A percentile compares a stretch with the other conserved stretches of the same genome.
Evolutionary conservation across 2,113 vertebrate genomes (phyloP).

Genomic region (Peromyscus maniculatus): DNA sequence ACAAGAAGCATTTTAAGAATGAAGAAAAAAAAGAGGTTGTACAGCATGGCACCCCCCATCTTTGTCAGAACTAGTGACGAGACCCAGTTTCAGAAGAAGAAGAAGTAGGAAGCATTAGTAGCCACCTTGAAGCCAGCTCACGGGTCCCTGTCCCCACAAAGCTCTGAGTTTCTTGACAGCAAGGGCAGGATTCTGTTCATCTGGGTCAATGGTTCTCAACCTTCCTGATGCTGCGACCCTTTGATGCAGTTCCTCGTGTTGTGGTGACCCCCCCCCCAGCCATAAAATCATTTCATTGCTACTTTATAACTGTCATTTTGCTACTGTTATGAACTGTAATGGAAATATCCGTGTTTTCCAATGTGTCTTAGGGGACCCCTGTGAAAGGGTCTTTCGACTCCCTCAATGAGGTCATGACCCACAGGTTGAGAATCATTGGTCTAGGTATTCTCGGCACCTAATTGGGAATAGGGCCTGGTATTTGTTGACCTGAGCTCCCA

Average conservation of each 20-base stretch:
- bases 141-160: neutral
- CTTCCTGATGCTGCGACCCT: neutral
- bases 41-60: neutral
- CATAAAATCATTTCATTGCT: neutral
- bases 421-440: neutral
- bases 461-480: neutral
- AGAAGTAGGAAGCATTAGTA: neutral
- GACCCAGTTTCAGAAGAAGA: neutral
- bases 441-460: neutral
- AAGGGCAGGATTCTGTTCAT: neutral
- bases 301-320: neutral
- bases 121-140: neutral
- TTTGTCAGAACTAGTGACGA: neutral
- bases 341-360: neutral
- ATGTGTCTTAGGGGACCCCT: neutral
- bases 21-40: conserved; percentile 6
- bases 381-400: neutral
- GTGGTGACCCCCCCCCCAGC: neutral
- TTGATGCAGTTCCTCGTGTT: neutral
- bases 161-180: neutral
- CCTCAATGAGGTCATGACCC: neutral
- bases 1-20: neutral
- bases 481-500: conserved; percentile 47
- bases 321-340: neutral
- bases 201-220: neutral